These are phyloP conservation scores for Urocynchramus pylzowi DNA, from an alignment of 2,113 vertebrate genomes.

Conservation along the genomic window DNA sequence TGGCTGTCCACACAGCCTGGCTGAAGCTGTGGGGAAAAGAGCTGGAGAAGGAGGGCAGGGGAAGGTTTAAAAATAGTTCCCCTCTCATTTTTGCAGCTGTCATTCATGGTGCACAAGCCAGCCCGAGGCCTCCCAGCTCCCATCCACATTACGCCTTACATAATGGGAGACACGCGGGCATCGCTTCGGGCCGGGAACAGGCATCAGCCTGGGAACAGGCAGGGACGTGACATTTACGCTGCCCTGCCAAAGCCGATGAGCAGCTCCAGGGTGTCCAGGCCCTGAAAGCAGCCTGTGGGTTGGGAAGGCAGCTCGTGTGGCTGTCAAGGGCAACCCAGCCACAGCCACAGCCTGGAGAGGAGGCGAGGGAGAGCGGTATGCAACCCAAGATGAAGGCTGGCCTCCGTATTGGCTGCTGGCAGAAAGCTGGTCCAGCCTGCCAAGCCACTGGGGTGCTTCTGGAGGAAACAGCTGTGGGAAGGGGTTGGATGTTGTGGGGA, in stretches of 20 bases:
- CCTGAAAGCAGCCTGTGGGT: neutral
- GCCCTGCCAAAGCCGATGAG: neutral
- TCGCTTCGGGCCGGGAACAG: neutral
- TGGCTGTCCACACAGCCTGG: neutral
- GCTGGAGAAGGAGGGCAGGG: neutral
- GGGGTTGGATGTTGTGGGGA: neutral
- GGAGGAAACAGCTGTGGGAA: neutral
- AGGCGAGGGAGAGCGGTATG: fast-evolving
- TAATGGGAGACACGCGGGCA: conserved; percentile 20
- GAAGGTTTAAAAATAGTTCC: conserved; percentile 34
- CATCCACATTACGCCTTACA: neutral
- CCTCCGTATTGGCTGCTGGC: neutral
- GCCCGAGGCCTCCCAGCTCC: neutral
- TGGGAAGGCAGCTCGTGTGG: neutral
- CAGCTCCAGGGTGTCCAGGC: neutral
- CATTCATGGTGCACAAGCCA: neutral
- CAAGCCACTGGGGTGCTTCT: fast-evolving
- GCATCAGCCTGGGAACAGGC: neutral
- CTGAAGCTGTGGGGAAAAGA: neutral
- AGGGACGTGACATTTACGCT: neutral
- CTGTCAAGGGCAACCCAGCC: neutral
- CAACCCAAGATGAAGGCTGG: neutral
- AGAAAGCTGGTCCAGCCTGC: neutral
- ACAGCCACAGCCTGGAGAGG: neutral
- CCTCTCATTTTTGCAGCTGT: conserved; percentile 23